phyloP scores from a whole-genome alignment of 2,797 vertebrate genomes.

The Premnoplex brunnescens region DNA sequence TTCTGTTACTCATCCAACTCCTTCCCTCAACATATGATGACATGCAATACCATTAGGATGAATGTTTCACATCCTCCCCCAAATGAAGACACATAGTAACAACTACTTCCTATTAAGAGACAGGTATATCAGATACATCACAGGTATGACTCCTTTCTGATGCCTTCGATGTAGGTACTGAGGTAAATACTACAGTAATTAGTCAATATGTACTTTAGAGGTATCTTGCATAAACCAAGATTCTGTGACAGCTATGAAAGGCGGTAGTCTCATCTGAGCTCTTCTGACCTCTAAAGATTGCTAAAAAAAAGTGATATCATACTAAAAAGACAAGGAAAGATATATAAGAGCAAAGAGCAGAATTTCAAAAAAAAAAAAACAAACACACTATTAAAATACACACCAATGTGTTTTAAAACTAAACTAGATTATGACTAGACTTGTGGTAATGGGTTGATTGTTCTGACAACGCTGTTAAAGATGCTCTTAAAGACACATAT shows the following conservation, averaged over 20 bases:
- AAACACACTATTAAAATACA: background rate
- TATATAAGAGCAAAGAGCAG: background rate
- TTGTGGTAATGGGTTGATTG: background rate
- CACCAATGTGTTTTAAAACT: background rate
- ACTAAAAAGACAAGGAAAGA: background rate
- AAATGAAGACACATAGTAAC: background rate
- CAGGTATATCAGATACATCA: background rate
- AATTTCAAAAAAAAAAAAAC: background rate
- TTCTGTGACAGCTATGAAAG: background rate
- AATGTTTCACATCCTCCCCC: background rate
- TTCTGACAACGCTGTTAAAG: background rate
- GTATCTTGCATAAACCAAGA: background rate
- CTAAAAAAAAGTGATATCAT: background rate
- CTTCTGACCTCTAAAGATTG: background rate
- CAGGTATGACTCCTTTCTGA: background rate
- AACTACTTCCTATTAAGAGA: background rate
- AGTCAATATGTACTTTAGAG: background rate
- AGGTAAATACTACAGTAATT: background rate
- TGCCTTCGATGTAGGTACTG: background rate
- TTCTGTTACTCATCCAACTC: background rate
- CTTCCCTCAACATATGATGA: background rate
- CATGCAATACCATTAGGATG: background rate
- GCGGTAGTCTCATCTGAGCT: background rate
- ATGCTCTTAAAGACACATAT: background rate
- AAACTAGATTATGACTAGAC: background rate